Conservation (phyloP, 53 echinoderm and acorn worm genomes). For the Echinarachnius parma region DNA sequence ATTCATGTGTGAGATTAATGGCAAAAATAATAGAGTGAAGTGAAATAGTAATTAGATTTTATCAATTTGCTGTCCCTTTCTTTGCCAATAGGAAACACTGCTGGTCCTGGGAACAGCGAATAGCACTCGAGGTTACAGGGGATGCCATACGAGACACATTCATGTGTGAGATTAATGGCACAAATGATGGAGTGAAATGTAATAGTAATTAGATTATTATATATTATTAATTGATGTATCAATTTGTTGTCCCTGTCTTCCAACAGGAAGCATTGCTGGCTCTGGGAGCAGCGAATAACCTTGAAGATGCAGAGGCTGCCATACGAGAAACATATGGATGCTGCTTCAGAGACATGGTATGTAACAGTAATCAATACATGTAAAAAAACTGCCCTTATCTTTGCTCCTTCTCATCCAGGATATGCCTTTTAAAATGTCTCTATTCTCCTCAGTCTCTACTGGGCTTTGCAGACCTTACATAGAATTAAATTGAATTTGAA, state of each 20-base stretch:
- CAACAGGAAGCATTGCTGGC: conserved; percentile 46
- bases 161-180: conserved; percentile 24
- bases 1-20: conserved; percentile 22
- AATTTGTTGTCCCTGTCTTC: background rate
- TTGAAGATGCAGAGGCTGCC: conserved; percentile 18
- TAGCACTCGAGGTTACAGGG: conserved; percentile 10
- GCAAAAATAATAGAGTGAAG: too few relatives aligned
- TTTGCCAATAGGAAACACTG: conserved; percentile 40
- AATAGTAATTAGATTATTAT: too few relatives aligned
- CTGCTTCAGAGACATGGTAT: conserved; percentile 50
- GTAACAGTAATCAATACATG: too few relatives aligned
- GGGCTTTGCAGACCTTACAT: too few relatives aligned
- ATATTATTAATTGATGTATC: background rate
- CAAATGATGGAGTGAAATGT: too few relatives aligned
- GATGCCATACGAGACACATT: conserved; percentile 26
- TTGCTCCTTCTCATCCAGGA: too few relatives aligned
- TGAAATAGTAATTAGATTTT: too few relatives aligned
- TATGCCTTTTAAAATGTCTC: too few relatives aligned
- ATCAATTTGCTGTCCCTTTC: too few relatives aligned
- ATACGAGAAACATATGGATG: conserved; percentile 25
- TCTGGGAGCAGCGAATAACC: conserved; percentile 27
- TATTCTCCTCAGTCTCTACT: too few relatives aligned
- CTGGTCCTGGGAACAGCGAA: conserved; percentile 40
- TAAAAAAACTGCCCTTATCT: too few relatives aligned
- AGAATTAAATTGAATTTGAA: too few relatives aligned